phyloP scores from a whole-genome alignment of 2,888 invertebrate genomes.

The Antitype chi region DNA sequence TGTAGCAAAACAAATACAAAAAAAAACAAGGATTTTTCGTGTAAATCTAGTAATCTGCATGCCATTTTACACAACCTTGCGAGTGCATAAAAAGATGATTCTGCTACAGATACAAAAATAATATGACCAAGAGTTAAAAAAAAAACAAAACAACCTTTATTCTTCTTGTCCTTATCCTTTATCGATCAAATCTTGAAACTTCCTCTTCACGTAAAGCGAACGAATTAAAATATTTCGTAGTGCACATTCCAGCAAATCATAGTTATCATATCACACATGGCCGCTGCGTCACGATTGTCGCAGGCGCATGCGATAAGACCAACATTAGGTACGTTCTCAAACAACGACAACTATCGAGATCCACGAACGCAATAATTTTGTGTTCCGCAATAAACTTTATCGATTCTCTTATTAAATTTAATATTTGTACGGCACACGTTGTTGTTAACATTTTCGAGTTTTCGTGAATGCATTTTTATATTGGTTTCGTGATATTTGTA shows the following conservation, averaged over 20 bases:
- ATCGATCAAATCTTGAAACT: constrained; percentile 45
- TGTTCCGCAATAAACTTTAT: constrained; percentile 86
- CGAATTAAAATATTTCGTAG: constrained; percentile 68
- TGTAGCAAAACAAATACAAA: constrained; percentile 10
- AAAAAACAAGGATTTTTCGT: constrained; percentile 2
- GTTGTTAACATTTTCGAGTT: constrained; percentile 47
- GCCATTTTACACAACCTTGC: constrained; percentile 24
- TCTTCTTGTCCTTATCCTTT: constrained; percentile 20
- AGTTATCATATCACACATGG: constrained; percentile 79
- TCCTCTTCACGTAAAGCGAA: constrained; percentile 56
- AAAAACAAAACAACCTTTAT: constrained; percentile 9
- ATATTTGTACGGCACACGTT: constrained; percentile 73
- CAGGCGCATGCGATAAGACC: constrained; percentile 79
- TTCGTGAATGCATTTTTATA: constrained; percentile 36
- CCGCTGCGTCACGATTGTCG: constrained; percentile 87
- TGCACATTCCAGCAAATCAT: constrained; percentile 71
- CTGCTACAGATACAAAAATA: constrained; percentile 5
- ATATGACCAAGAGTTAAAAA: background rate
- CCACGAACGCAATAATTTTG: constrained; percentile 89
- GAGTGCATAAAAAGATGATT: constrained; percentile 6
- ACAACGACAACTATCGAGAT: constrained; percentile 88
- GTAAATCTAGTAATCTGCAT: constrained; percentile 6
- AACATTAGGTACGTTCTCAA: constrained; percentile 83
- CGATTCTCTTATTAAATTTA: constrained; percentile 88
- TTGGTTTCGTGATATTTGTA: constrained; percentile 7